These are phyloP conservation scores for Pavo muticus DNA, from an alignment of 2,113 vertebrate genomes.

Conservation along the genomic window DNA sequence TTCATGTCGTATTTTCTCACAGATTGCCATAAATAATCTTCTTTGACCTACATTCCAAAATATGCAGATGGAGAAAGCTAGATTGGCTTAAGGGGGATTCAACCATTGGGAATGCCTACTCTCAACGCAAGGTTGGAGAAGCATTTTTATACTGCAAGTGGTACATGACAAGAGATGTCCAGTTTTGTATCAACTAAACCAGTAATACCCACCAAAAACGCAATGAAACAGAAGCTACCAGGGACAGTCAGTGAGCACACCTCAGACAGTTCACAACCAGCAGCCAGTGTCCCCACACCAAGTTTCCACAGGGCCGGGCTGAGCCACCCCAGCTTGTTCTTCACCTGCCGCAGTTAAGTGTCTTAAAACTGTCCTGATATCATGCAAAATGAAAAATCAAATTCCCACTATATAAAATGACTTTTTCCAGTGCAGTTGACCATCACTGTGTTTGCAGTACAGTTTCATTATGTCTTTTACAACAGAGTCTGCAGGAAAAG, in stretches of 20 bases:
- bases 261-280: not conserved
- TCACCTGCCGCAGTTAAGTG: not conserved
- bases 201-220: not conserved
- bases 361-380: not conserved
- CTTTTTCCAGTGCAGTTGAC: not conserved
- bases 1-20: not conserved
- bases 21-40: not conserved
- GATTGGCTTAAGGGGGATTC: not conserved
- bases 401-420: rapidly evolving
- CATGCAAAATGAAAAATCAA: not conserved
- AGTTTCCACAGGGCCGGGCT: not conserved
- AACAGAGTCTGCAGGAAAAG: not conserved
- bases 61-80: not conserved
- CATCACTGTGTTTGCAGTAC: not conserved
- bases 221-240: not conserved
- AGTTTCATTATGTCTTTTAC: not conserved
- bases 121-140: rapidly evolving
- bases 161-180: not conserved
- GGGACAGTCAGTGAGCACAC: not conserved
- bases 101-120: not conserved
- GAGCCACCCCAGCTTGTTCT: not conserved
- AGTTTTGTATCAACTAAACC: not conserved
- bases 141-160: not conserved
- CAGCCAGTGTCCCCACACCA: not conserved
- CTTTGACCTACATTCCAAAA: not conserved